Evolutionary conservation across 2,113 vertebrate species (phyloP), one percentile per base, ranked within the genome.

Genomic region (Psittacara wagleri): DNA sequence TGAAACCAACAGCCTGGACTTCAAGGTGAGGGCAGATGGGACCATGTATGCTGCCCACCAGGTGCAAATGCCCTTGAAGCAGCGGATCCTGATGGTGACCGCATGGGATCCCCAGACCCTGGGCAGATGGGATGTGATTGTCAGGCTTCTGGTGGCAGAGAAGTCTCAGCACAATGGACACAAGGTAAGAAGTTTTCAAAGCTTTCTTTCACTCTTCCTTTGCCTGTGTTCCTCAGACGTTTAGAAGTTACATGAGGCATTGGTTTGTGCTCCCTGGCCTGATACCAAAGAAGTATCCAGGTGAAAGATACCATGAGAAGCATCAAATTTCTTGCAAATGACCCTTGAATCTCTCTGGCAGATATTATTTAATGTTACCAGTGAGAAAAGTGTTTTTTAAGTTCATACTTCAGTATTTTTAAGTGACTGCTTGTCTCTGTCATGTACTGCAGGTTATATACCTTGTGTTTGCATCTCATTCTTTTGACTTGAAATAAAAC

Each of bases 1-100:
- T 31, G 98, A 98, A 96, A 99, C 98, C 98, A 98, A 97, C 83
- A 98, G 98, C 96, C 83, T 98, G 80, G 96, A 98, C 97, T 99
- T 99, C 98, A 97, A 97, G 76, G 98, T 99, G 84, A 95, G 97
- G 61, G 95, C 96, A 0, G 99, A 99, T 19, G 99, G 99, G 39
- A 99, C 98, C 13, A 90, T 99, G 88, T 98, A 98, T 4, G 97
- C 98, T 18, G 96, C 97, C 90, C 97, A 91, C 77, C 98, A 97
- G 44, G 92, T 98, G 75, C 98, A 95, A 82, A 95, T 98, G 93
- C 97, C 98, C 89, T 97, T 97, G 0, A 97, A 98, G 91, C 98
- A 98, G 29, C 97, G 98, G 93, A 97, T 98, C 70, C 98, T 99
- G 94, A 97, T 97, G 41, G 98, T 99, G 85, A 98, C 98, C 0